A percentile compares a stretch with the other conserved stretches of the same genome.
Evolutionary conservation across 2,797 vertebrate species (phyloP).

Genomic region (Sebastes hopkinsi): DNA sequence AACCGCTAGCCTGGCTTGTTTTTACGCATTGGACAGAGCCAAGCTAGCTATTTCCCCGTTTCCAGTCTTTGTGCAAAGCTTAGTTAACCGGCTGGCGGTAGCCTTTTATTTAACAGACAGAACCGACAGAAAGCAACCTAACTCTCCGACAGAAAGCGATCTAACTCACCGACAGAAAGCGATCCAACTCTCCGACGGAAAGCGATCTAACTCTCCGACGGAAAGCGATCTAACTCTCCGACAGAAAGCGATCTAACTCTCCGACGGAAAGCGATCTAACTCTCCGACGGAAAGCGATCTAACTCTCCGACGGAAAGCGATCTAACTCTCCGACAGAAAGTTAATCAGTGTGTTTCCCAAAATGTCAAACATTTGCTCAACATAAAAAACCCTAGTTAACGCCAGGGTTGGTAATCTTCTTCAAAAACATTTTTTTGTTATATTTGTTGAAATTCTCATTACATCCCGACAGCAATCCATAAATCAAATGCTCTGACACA

Average conservation of each 20-base stretch:
- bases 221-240: no score
- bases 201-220: not conserved
- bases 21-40: not conserved
- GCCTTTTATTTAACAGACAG: not conserved
- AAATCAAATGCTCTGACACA: no score
- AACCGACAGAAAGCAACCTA: no score
- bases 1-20: not conserved
- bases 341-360: not conserved
- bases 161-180: not conserved
- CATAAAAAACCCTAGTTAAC: not conserved
- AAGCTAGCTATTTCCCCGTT: not conserved
- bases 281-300: not conserved
- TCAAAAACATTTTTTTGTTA: not conserved
- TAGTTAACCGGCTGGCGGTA: not conserved
- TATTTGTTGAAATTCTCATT: no score
- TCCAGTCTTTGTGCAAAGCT: not conserved
- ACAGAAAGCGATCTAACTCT: not conserved
- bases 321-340: not conserved
- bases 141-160: no score
- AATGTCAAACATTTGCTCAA: not conserved
- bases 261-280: not conserved
- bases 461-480: no score
- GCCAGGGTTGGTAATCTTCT: not conserved
- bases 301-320: no score
- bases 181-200: not conserved